Base-by-base conservation (phyloP, 1,140 invertebrate species). In the Nixonia krombeini region DNA sequence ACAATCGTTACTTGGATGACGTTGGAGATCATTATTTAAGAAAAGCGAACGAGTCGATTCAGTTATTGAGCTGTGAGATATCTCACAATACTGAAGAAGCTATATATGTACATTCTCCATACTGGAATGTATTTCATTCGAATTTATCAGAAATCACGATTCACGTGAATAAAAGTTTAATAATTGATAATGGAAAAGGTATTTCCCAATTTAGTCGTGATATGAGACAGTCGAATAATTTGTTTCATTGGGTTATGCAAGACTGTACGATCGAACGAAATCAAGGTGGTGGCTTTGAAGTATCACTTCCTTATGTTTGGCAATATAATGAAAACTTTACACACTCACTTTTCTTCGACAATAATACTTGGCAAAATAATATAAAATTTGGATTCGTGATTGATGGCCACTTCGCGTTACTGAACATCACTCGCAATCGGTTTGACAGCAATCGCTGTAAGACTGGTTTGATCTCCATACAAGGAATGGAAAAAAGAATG, bases 401-500 rank as follows among this genome's bases (percentile, higher is more conserved):
- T 7, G 92, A 92, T 63, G 98, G 98, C 0, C 97, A 99, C 83
- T 99, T 95, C 83, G 91, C 96, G 0, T 87, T 87, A 16, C 87
- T 94, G 0, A 94, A 94, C 61, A 91, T 99, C 31, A 92, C 93
- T 0, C 89, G 89, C 50, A 98, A 96, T 79, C 85, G 89, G 6
- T 98, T 99, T 75, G 88, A 90, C 1, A 90, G 93, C 25, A 99
- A 99, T 76, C 83, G 85, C 4, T 98, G 96, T 72, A 90, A 91
- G 49, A 87, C 82, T 6, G 94, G 97, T 0, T 81, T 99, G 9
- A 87, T 99, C 1, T 90, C 91, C 0, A 86, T 99, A 2, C 87
- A 89, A 47, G 98, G 98, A 9, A 99, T 99, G 96, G 98, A 99
- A 82, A 99, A 99, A 83, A 91, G 93, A 71, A 88, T 99, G 83